Evolutionary conservation across 2,797 vertebrate genomes (phyloP), one percentile per base, ranked within the genome.

Genomic region (Aselliscus stoliczkanus): DNA sequence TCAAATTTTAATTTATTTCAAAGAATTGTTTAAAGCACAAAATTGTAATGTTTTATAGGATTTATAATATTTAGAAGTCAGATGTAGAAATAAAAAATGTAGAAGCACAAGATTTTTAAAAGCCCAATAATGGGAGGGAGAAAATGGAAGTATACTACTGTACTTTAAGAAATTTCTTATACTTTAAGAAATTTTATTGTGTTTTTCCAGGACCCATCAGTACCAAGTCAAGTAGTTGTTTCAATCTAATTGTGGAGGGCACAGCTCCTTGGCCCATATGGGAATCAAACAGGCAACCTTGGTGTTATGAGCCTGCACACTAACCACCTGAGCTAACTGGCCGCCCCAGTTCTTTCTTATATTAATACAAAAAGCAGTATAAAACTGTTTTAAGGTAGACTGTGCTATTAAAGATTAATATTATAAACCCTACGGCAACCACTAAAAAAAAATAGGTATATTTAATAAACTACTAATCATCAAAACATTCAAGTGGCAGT

Each of bases 1-100:
- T 81, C 50, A 72, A n/a, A n/a, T 56, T 94, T 94, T 62, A 65
- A 70, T 94, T 73, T 89, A 52, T 89, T 89, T 93, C 14, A 47
- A 86, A 85, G 72, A 85, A 31, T 73, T 76, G 13, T 39, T 62
- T 93, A 87, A 81, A 47, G 52, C 56, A 64, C 64, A 70, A 64
- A 17, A 10, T 65, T 76, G 54, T 56, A 52, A 54, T 84, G 56
- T 85, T 93, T 79, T 80, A 56, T 89, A 34, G 65, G 15, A 18
- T 80, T 85, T 89, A 73, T 56, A 73, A 29, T 69, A 65, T 64
- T 58, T 85, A 54, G 37, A 29, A 76, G 23, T 88, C 69, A 94
- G 56, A 87, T 37, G 13, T 76, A 54, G 39, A 65, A 47, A 23
- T 67, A 37, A 47, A 75, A 65, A 65, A 56, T 64, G 13, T 42